Evolutionary conservation across 2,888 invertebrate species (phyloP), one percentile per base, ranked within the genome.

Genomic region (Leptopterna dolabrata): DNA sequence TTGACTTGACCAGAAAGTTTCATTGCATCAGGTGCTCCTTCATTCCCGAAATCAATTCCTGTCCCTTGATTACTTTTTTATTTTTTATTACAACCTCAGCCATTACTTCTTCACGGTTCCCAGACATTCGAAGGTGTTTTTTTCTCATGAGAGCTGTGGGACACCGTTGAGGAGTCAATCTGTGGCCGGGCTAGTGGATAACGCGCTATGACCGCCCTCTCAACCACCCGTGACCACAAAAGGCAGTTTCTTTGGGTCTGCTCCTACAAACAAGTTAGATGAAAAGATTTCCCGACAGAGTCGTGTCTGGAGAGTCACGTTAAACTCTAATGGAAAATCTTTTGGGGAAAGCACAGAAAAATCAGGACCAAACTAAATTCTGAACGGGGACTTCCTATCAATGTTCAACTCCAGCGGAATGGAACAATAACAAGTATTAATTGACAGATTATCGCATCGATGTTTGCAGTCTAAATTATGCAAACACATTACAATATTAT

Each of bases 201-300:
- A 84, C 71, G 84, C 70, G 84, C 84, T 84, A 84, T 71, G 82
- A 82, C 82, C 71, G 73, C 84, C 71, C 84, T 43, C 70, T 70
- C 84, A 84, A 73, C 47, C 70, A 84, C 43, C 84, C 84, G 84
- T 84, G 84, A 73, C 84, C 84, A 70, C 84, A 7, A 73, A 71
- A 73, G 19, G 36, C 73, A 43, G 73, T 73, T 84, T 84, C 84
- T 73, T 71, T 84, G 71, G 47, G 14, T 30, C n/a, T 81, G 81
- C 45, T 19, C 81, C 81, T 30, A 81, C 81, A 55, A 81, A 81
- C 81, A 47, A 81, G 78, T 78, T 45, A 29, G 55, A 81, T 81
- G 55, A 81, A 81, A 55, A 81, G 81, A 78, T 78, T 43, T 24
- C 43, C 78, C 24, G 43, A 41, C 45, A 24, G 63, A 63, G 7